phyloP scores from a whole-genome alignment of 2,888 invertebrate genomes.

The Punctoribates punctum region DNA sequence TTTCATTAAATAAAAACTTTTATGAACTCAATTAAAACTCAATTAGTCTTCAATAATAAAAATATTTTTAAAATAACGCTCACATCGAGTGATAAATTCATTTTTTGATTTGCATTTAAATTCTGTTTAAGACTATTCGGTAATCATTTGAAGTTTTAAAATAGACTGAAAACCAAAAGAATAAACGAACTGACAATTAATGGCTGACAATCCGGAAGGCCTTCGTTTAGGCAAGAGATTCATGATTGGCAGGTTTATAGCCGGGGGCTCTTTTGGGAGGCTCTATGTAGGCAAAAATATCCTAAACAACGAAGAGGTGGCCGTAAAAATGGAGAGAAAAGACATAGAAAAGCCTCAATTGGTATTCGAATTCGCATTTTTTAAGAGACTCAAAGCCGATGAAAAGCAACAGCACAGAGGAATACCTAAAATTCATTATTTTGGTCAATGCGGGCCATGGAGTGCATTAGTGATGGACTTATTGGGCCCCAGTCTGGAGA shows the following conservation, averaged over 20 bases:
- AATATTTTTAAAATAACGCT: too few species aligned
- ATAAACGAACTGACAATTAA: too few species aligned
- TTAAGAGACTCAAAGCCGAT: neutral
- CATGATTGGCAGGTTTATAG: neutral
- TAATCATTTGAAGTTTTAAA: too few species aligned
- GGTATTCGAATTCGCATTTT: conserved; percentile 25
- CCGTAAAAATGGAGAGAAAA: conserved; percentile 27
- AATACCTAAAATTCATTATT: conserved; percentile 5
- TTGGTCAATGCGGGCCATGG: neutral
- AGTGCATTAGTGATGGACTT: conserved; percentile 35
- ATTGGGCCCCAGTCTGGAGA: conserved; percentile 28
- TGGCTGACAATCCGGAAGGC: neutral
- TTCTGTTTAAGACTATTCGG: too few species aligned
- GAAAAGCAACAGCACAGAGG: neutral
- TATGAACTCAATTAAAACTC: too few species aligned
- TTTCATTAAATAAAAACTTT: too few species aligned
- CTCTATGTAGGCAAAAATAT: neutral
- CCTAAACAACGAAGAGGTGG: conserved; percentile 2
- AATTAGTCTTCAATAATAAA: too few species aligned
- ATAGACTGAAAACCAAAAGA: too few species aligned
- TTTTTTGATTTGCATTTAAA: too few species aligned
- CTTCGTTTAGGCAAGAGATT: neutral
- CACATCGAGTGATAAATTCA: too few species aligned
- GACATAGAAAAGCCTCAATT: conserved; percentile 20
- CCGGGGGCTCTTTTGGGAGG: neutral